Evolutionary conservation across 2,888 invertebrate species (phyloP).

Genomic region (Drosophila paranaensis): DNA sequence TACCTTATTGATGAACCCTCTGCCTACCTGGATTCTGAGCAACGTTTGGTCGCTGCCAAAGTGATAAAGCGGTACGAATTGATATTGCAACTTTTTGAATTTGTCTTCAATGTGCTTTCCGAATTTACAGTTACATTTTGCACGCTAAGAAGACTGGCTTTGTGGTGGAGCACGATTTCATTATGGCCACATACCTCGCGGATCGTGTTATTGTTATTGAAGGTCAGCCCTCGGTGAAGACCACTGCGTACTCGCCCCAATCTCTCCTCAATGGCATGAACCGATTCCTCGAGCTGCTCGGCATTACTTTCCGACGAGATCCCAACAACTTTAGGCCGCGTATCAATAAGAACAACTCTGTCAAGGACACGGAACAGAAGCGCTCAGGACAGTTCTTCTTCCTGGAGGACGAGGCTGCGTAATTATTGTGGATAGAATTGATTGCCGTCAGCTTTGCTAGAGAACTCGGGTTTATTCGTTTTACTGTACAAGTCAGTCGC

Average conservation of each 20-base stretch:
- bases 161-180: constrained; percentile 99
- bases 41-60: constrained; percentile 99
- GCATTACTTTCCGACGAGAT: constrained; percentile 99
- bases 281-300: constrained; percentile 95
- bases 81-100: neutral
- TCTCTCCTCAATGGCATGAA: constrained; percentile 99
- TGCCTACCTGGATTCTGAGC: constrained; percentile 99
- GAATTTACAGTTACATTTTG: constrained; percentile 91
- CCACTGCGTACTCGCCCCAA: constrained; percentile 96
- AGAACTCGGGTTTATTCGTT: constrained; percentile 32
- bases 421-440: constrained; percentile 37
- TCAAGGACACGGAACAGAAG: constrained; percentile 99
- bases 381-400: constrained; percentile 99
- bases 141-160: constrained; percentile 99
- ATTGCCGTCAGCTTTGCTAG: constrained; percentile 51
- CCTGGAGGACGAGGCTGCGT: constrained; percentile 90
- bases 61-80: constrained; percentile 95
- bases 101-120: neutral
- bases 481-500: constrained; percentile 25
- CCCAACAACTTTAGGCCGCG: constrained; percentile 99
- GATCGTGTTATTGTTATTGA: constrained; percentile 99
- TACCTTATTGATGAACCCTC: constrained; percentile 99
- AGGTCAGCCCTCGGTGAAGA: constrained; percentile 94
- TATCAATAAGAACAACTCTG: constrained; percentile 98
- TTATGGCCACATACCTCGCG: constrained; percentile 99